Base-by-base conservation (phyloP, 2,888 invertebrate species). In the Gibbula magus region DNA sequence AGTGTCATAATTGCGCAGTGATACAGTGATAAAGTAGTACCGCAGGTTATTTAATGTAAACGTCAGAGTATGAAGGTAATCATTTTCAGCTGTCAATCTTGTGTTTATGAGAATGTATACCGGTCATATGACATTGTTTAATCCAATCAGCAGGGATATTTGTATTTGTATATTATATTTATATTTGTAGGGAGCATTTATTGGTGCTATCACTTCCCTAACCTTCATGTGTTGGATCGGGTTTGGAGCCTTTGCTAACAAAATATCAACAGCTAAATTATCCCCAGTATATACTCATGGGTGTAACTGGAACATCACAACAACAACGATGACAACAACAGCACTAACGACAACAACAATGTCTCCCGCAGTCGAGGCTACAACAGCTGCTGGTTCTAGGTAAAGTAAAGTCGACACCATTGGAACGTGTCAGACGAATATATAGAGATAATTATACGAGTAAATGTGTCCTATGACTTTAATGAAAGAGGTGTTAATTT, bases 261-360 rank as follows among this genome's bases (percentile, higher is more conserved):
- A 76, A 35, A 51, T 79, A 35, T 25, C 35, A 22, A 76, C 75
- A n/a, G 16, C 52, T 3, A 56, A n/a, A 35, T 20, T 20, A 1
- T 51, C 66, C 25, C 75, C 75, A 22, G 18, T 54, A 13, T 32
- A n/a, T 20, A 66, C 51, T 20, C 25, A 18, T 25, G 79, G 76
- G 18, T 79, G 79, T 52, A 76, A 76, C 35, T 79, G 79, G 79
- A 79, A 66, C 75, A 8, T 79, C 61, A 79, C 79, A 22, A 66
- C 75, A 39, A 79, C 79, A 78, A 16, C 51, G n/a, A 53, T 76
- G 77, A 75, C 74, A 32, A 45, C 78, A 1, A 54, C 80, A 25
- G 0, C 78, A 25, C 5, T 52, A 20, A 13, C 52, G 52, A 18
- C 53, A 25, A 75, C 52, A 16, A 52, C 52, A 22, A 29, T 22